phyloP scores from a whole-genome alignment of 2,888 invertebrate species.

The Scaptomyza cyrtandrae region DNA sequence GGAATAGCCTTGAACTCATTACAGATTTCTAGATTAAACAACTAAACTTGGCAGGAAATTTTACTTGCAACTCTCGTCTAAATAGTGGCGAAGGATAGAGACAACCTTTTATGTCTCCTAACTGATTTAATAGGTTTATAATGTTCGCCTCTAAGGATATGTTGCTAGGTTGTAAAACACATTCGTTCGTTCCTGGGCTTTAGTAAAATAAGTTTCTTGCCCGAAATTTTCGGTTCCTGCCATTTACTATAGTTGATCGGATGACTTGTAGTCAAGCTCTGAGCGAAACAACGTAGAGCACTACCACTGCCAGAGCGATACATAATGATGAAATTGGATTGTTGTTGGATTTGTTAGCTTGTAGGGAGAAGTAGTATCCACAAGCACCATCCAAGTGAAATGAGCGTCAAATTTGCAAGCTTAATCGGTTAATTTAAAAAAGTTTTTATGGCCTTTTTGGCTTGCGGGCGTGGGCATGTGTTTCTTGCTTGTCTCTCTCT shows the following conservation, averaged over 20 bases:
- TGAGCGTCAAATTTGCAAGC: conserved; percentile 29
- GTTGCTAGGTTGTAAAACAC: too few species aligned
- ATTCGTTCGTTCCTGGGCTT: conserved; percentile 29
- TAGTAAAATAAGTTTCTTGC: conserved; percentile 20
- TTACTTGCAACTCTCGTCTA: too few species aligned
- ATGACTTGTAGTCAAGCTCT: conserved; percentile 32
- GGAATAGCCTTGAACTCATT: too few species aligned
- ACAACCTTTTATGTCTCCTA: too few species aligned
- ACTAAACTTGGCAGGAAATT: too few species aligned
- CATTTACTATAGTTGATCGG: conserved; percentile 16
- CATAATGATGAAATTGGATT: conserved; percentile 19
- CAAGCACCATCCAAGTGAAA: background rate
- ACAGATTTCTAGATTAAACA: too few species aligned
- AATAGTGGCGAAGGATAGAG: too few species aligned
- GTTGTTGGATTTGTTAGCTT: background rate
- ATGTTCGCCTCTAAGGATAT: too few species aligned
- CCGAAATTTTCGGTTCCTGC: background rate
- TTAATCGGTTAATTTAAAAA: conserved; percentile 54
- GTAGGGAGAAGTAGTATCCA: background rate
- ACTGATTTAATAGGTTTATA: too few species aligned
- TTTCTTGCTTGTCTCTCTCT: background rate
- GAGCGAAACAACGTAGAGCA: conserved; percentile 27
- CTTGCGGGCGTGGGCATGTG: conserved; percentile 20
- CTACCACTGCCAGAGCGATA: conserved; percentile 50
- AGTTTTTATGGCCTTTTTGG: conserved; percentile 15